Conservation (phyloP, 2,888 invertebrate genomes). For the Scrobipalpa atriplicella region DNA sequence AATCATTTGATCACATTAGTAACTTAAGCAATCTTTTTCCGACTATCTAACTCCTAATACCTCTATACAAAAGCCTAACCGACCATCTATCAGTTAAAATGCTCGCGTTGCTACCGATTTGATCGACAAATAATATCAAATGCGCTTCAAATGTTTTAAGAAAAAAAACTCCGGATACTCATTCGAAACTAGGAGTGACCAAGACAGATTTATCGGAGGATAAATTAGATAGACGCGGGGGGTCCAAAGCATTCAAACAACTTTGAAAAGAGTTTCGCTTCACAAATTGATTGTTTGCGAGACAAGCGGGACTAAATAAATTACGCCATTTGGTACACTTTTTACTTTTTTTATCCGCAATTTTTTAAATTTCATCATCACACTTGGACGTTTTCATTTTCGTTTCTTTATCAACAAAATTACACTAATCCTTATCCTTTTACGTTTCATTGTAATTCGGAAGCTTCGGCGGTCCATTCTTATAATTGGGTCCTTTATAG, state of each 20-base stretch:
- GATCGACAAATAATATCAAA: constrained; percentile 34
- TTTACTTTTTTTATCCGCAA: constrained; percentile 9
- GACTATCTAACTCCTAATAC: constrained; percentile 42
- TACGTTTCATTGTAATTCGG: constrained; percentile 73
- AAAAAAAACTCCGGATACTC: constrained; percentile 34
- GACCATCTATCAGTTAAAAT: constrained; percentile 24
- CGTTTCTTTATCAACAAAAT: constrained; percentile 54
- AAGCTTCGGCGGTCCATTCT: constrained; percentile 67
- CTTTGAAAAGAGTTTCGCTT: constrained; percentile 53
- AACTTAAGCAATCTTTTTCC: constrained; percentile 1
- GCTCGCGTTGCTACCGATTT: constrained; percentile 30
- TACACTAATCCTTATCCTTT: constrained; percentile 67
- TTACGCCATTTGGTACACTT: not conserved
- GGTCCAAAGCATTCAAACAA: constrained; percentile 56
- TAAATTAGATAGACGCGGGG: constrained; percentile 69
- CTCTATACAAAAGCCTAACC: constrained; percentile 38
- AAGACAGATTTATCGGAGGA: constrained; percentile 48
- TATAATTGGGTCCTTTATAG: constrained; percentile 76
- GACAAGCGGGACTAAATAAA: constrained; percentile 30
- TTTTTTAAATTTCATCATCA: constrained; percentile 33
- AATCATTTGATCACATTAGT: not conserved
- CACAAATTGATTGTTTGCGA: constrained; percentile 47
- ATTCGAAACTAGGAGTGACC: constrained; percentile 49
- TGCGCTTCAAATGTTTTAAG: constrained; percentile 32
- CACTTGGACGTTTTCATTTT: constrained; percentile 41